Evolutionary conservation across 2,888 invertebrate genomes (phyloP), one percentile per base, ranked within the genome.

Genomic region (Eubasilissa splendida): DNA sequence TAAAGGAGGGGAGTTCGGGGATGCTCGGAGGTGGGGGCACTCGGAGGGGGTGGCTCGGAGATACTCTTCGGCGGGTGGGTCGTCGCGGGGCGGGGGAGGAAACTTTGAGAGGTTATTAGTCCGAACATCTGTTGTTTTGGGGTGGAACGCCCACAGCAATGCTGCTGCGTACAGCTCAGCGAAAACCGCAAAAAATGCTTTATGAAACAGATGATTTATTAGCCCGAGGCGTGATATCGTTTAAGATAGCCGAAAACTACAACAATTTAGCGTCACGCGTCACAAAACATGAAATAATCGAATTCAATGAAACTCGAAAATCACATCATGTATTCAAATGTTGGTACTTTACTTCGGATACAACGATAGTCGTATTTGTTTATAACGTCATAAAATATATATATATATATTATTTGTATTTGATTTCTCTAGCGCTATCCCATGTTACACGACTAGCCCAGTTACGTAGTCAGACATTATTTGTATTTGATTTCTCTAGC

Each of bases 31-130:
- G 86, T 85, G 75, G 71, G 71, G 84, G 83, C 80, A 76, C 79
- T 70, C 77, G 52, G 54, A 54, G 52, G 79, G 77, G 70, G 42
- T 66, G 78, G 53, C 53, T 53, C 70, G 70, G 70, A 54, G 53
- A 70, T 70, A 31, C 70, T 5, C 53, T 4, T 42, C 50, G 58
- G 63, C 31, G 31, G 5, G 76, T 52, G 76, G 76, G 31, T 42
- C 54, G 31, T 54, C n/a, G 42, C 33, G 54, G 70, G 73, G 80
- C 68, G 71, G 75, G 59, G 70, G 79, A 89, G 89, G 90, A 88
- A 90, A 90, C 90, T 90, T 90, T 89, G 90, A 90, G 91, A 91
- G 90, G 90, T 91, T 91, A 91, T 91, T 91, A 91, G 91, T 91
- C 90, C 90, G 89, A 90, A 90, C 91, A 91, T 91, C 91, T 91